A percentile compares a stretch with the other conserved stretches of the same genome.
Evolutionary conservation across 2,797 vertebrate genomes (phyloP).

Genomic region (Picus viridis): DNA sequence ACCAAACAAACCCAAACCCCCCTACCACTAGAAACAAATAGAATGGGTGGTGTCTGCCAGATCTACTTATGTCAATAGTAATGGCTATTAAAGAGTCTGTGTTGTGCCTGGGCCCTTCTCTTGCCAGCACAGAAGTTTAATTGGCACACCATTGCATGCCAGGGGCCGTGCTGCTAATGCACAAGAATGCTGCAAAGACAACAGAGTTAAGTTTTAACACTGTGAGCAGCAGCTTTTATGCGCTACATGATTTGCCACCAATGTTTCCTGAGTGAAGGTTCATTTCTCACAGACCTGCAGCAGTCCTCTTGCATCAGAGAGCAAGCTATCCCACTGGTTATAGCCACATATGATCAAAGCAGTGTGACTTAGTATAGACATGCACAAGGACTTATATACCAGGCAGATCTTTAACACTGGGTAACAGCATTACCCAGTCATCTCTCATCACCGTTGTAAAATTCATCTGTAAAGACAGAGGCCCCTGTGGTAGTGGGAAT

Average conservation of each 20-base stretch:
- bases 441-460: not conserved
- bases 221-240: not conserved
- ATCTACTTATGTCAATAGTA: not conserved
- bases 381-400: not conserved
- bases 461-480: conserved; percentile 22
- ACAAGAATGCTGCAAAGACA: not conserved
- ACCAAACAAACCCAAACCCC: not conserved
- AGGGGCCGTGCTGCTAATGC: not conserved
- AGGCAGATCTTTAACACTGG: not conserved
- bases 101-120: not conserved
- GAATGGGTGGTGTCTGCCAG: not conserved
- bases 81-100: not conserved
- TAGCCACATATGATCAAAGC: not conserved
- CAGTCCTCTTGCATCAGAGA: not conserved
- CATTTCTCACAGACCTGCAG: not conserved
- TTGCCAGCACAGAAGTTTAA: not conserved
- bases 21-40: not conserved
- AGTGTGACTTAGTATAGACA: not conserved
- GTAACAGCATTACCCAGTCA: not conserved
- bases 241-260: not conserved
- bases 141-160: not conserved
- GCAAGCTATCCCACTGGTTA: not conserved
- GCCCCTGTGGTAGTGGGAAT: conserved; percentile 26
- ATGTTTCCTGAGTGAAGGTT: not conserved
- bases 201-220: not conserved